phyloP scores from a whole-genome alignment of 2,797 vertebrate genomes.

The Schizopygopsis pylzovi region DNA sequence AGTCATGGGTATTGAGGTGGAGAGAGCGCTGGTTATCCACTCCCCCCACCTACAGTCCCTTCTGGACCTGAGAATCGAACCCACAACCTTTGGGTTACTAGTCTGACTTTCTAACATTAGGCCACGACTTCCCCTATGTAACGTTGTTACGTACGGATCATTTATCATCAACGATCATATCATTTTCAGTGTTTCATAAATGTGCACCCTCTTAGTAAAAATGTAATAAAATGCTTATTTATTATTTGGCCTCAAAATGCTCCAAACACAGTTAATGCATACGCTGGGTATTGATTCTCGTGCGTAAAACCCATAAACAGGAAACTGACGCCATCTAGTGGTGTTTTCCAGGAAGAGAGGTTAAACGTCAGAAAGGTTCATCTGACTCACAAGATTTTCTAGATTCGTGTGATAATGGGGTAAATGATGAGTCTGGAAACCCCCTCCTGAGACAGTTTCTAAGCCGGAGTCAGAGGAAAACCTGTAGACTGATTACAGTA shows the following conservation, averaged over 20 bases:
- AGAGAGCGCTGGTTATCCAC: too few relatives aligned
- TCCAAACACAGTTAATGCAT: background rate
- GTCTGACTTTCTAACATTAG: too few relatives aligned
- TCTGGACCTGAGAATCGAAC: too few relatives aligned
- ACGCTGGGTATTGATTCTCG: too few relatives aligned
- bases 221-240: background rate
- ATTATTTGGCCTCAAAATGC: background rate
- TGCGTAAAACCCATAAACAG: background rate
- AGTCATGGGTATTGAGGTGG: too few relatives aligned
- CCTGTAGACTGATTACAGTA: too few relatives aligned
- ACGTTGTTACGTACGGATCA: too few relatives aligned
- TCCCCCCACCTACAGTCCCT: too few relatives aligned
- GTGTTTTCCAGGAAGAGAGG: background rate
- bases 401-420: background rate
- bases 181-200: background rate
- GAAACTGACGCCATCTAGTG: constrained; percentile 23
- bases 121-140: too few relatives aligned
- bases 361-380: background rate
- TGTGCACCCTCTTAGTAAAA: background rate
- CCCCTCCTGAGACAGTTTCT: background rate
- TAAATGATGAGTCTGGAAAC: background rate
- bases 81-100: too few relatives aligned
- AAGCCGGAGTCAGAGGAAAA: background rate
- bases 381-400: constrained; percentile 15
- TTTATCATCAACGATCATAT: background rate